These are phyloP conservation scores for Spodoptera picta DNA, from an alignment of 2,888 invertebrate genomes.

Conservation along the genomic window DNA sequence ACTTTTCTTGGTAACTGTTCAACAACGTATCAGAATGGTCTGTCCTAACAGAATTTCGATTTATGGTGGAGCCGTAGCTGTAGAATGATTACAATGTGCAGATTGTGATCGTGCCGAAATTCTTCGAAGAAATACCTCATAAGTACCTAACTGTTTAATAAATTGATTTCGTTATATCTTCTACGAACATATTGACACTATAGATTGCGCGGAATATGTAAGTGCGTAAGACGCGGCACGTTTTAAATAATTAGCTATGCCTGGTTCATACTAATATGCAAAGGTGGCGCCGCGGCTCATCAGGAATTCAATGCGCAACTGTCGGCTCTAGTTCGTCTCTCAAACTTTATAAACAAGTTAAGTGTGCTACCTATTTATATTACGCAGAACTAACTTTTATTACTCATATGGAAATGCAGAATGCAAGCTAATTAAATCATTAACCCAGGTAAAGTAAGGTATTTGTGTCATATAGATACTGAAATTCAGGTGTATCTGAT, in stretches of 20 bases:
- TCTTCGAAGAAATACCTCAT: slow-evolving; percentile 24
- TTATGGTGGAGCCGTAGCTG: slow-evolving; percentile 13
- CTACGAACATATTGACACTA: slow-evolving; percentile 39
- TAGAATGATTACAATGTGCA: slow-evolving; percentile 32
- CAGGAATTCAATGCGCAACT: slow-evolving; percentile 71
- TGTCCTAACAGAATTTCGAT: slow-evolving; percentile 5
- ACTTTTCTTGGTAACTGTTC: slow-evolving; percentile 9
- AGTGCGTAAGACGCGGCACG: slow-evolving; percentile 54
- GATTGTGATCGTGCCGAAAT: slow-evolving; percentile 17
- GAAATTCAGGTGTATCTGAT: too few species aligned
- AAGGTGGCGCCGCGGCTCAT: slow-evolving; percentile 79
- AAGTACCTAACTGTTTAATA: slow-evolving; percentile 32
- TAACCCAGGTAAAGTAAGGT: too few species aligned
- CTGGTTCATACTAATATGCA: slow-evolving; percentile 67
- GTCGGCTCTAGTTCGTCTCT: slow-evolving; percentile 51
- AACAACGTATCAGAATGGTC: slow-evolving; percentile 6
- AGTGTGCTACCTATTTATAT: slow-evolving; percentile 37
- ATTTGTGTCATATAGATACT: neutral
- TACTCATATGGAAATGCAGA: too few species aligned
- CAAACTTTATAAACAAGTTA: slow-evolving; percentile 46
- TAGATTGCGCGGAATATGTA: slow-evolving; percentile 45
- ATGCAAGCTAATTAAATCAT: neutral
- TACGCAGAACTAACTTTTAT: too few species aligned
- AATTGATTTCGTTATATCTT: slow-evolving; percentile 43
- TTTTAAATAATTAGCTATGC: slow-evolving; percentile 77